Evolutionary conservation across 2,797 vertebrate species (phyloP), one percentile per base, ranked within the genome.

Genomic region (Notoglanidium macrostoma): DNA sequence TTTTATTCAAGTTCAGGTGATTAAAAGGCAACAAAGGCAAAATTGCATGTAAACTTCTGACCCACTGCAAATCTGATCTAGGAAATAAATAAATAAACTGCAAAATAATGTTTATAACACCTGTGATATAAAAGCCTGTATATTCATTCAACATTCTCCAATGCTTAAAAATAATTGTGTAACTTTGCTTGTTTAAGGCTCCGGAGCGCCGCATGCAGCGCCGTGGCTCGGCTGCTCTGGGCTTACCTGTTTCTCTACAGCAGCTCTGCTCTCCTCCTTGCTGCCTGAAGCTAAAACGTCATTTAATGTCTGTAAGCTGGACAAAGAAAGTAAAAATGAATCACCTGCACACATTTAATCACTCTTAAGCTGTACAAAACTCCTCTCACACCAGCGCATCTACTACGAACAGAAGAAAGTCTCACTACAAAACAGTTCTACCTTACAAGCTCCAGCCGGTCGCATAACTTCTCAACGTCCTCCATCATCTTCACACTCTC

Each of bases 401-500:
- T 29, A n/a, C 46, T 40, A n/a, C 0, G 26, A 79, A 12, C 19
- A 23, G 15, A 8, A n/a, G 0, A 14, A 51, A 44, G 46, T 49
- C 46, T 49, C 46, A 49, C 11, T 65, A 6, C 2, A 0, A 8
- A n/a, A 40, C 19, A 35, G 86, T 93, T 98, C 97, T 94, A 99
- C 98, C 98, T 99, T 23, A 95, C 89, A 29, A 99, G 94, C 92
- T 99, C 98, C 90, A 99, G 96, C 5, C 97, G 96, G 90, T 99
- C 98, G 86, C 98, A 99, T 67, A 99, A 97, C 91, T 99, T 99
- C 95, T 99, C 98, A 89, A 99, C 96, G 81, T 99, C 98, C 93
- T 98, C 98, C 98, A 99, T 98, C 98, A 99, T 99, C 93, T 97
- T 98, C 91, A 99, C 96, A 74, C 95, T 94, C 84, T 99, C 98